phyloP scores from a whole-genome alignment of 2,888 invertebrate species.

The Pseudococcus viburni region DNA sequence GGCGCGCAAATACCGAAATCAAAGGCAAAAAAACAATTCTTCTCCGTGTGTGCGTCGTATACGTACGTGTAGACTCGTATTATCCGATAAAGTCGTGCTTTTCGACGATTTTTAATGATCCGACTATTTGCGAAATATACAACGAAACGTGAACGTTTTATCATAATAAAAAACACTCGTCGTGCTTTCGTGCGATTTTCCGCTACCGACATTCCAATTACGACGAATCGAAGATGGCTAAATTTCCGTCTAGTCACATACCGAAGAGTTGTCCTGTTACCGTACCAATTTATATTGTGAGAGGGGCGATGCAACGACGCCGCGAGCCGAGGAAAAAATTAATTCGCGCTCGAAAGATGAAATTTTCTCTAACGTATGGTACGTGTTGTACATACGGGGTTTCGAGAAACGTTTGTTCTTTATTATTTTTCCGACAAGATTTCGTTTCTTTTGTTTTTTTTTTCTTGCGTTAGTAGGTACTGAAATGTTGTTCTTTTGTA shows the following conservation, averaged over 20 bases:
- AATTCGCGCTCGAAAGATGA: no score
- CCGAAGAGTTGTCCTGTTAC: neutral
- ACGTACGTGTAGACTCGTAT: neutral
- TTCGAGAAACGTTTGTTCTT: no score
- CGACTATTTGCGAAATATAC: slow-evolving; percentile 13
- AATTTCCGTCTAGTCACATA: slow-evolving; percentile 3
- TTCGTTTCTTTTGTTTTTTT: no score
- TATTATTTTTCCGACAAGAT: no score
- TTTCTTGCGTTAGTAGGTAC: no score
- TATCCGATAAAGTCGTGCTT: slow-evolving; percentile 28
- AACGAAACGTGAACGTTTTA: slow-evolving; percentile 7
- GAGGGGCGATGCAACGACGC: neutral
- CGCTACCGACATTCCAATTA: slow-evolving; percentile 10
- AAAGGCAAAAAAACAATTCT: neutral
- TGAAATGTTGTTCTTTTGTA: no score
- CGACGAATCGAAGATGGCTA: neutral
- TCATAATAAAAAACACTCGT: slow-evolving; percentile 19
- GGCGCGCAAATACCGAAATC: neutral
- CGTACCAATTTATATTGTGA: neutral
- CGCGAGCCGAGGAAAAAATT: neutral
- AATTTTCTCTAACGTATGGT: no score
- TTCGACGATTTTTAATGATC: slow-evolving; percentile 36
- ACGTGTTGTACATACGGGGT: no score
- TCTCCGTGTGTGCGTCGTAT: neutral
- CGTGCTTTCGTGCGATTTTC: neutral